Evolutionary conservation across 2,797 vertebrate species (phyloP).

Genomic region (Phalloptychus januarius): DNA sequence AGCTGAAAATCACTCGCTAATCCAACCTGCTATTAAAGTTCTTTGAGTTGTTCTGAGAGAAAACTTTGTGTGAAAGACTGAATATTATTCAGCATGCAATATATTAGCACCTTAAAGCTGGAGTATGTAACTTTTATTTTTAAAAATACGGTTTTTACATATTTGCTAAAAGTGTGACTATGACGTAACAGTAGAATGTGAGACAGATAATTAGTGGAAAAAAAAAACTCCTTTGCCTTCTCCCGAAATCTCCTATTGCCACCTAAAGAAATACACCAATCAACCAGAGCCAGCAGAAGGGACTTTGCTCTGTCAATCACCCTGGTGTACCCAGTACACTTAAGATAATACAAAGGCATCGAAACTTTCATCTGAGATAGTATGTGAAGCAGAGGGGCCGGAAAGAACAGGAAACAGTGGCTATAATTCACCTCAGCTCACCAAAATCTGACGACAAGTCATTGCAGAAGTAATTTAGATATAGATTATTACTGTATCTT

Average conservation of each 20-base stretch:
- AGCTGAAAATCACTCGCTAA: conserved; percentile 19
- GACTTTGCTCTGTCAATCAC: neutral
- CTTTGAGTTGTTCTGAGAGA: conserved; percentile 16
- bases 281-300: too few species aligned
- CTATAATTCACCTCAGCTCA: neutral
- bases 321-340: too few species aligned
- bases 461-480: neutral
- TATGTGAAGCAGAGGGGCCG: neutral
- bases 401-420: neutral
- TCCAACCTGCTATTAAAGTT: conserved; percentile 24
- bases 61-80: conserved; percentile 7
- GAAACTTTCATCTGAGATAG: neutral
- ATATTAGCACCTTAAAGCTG: neutral
- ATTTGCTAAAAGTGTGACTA: too few species aligned
- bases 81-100: neutral
- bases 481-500: neutral
- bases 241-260: too few species aligned
- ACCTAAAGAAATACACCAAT: too few species aligned
- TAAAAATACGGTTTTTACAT: too few species aligned
- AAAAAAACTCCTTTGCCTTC: too few species aligned
- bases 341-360: neutral
- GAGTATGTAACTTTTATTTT: neutral
- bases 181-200: too few species aligned
- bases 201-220: too few species aligned
- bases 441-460: neutral